Evolutionary conservation across 2,797 vertebrate genomes (phyloP), one percentile per base, ranked within the genome.

Genomic region (Neosilurus hyrtlii): DNA sequence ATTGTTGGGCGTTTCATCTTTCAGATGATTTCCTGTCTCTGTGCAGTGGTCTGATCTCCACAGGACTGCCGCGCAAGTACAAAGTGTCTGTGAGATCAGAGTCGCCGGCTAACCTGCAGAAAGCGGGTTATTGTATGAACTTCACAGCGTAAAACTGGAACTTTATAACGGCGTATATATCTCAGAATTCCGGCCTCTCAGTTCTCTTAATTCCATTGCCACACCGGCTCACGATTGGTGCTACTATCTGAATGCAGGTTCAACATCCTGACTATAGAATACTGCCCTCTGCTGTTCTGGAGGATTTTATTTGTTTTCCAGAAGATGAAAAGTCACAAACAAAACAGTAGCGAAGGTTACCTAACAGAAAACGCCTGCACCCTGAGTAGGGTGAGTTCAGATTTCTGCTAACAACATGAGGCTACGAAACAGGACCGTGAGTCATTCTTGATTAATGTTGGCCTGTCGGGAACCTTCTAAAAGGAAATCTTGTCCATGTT

Each of bases 11-110:
- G n/a, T 18, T 73, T 73, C n/a, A 54, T 18, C 5, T 37, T 73
- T 73, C 51, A 2, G 51, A 16, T 26, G n/a, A 54, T 73, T 73
- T 75, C 73, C 73, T 43, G 73, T 37, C 73, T 75, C 52, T 18
- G 71, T 6, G 15, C 71, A 30, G n/a, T 9, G 52, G n/a, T 73
- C 24, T 56, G 52, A 56, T 56, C 71, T 56, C 73, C 22, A 56
- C 73, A 74, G 72, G 72, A 4, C 54, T 12, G 54, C 20, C 20
- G 26, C 57, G 22, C 54, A 59, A 37, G 54, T 56, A 74, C 54
- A 30, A 20, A 56, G 71, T 6, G 52, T 22, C 54, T 59, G 52
- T 2, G 52, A 35, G 72, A 74, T 74, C 72, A 59, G 72, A 59
- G 56, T 35, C 4, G 7, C 52, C 52, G 0, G 72, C 52, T 35